Evolutionary conservation across 2,797 vertebrate species (phyloP), one percentile per base, ranked within the genome.

Genomic region (Enteromius trimaculatus): DNA sequence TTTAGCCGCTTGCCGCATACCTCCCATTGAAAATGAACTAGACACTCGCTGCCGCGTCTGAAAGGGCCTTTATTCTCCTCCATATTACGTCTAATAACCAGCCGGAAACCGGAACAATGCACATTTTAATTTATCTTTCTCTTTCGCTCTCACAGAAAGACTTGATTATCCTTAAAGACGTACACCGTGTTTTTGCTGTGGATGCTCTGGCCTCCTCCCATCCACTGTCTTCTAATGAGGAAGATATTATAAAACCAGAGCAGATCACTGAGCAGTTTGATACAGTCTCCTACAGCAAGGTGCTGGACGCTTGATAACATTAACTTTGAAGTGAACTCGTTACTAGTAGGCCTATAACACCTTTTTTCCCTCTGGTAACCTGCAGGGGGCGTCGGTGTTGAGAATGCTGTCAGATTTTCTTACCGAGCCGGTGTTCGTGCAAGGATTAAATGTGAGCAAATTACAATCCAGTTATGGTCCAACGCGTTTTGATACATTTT

Each of bases 251-350:
- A 62, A 94, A 93, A 0, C 95, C 97, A 0, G 92, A 94, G 0
- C 90, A 98, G 91, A 98, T 98, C 92, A 95, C 79, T 0, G 96
- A 96, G 86, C 90, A 96, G 85, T 98, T 98, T 0, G 97, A 98
- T 64, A 70, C 81, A 89, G 96, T 98, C 3, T 89, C 96, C 64
- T 98, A 98, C 85, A 96, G 93, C 90, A 96, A 96, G 95, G 96
- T 96, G 77, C 87, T 87, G 88, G 64, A 90, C 6, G 11, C 10
- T 14, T 34, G 3, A 81, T 4, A 49, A 9, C 11, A 3, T 17
- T 13, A 29, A 29, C 1, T 37, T 37, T 16, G 4, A 62, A 23
- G 55, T 60, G 23, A 6, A 6, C 51, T 49, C 1, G 26, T 51
- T 37, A 31, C 16, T 10, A 10, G 3, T n/a, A n/a, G 2, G 42